Evolutionary conservation across 2,797 vertebrate species (phyloP).

Genomic region (Sparus aurata): DNA sequence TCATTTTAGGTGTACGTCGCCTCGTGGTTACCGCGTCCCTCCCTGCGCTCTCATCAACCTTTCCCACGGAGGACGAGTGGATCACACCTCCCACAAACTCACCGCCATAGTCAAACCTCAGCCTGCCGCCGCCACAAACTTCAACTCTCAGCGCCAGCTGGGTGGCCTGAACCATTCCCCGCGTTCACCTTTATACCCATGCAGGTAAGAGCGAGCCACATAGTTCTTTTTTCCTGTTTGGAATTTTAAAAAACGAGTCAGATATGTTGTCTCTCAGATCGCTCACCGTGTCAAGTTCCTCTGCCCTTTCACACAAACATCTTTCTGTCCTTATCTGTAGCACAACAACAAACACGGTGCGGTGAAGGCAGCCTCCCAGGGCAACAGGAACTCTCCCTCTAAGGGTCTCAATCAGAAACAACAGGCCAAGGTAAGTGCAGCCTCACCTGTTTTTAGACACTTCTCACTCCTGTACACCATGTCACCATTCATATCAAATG

Average conservation of each 20-base stretch:
- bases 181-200: conserved; percentile 92
- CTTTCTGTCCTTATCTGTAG: conserved; percentile 47
- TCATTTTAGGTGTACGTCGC: conserved; percentile 87
- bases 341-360: conserved; percentile 87
- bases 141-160: conserved; percentile 82
- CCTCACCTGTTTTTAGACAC: background rate
- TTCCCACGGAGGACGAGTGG: conserved; percentile 91
- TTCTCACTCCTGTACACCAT: background rate
- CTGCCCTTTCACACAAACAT: background rate
- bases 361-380: conserved; percentile 85
- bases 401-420: conserved; percentile 87
- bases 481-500: background rate
- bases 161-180: conserved; percentile 94
- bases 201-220: conserved; percentile 83
- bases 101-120: conserved; percentile 96
- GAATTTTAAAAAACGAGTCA: too few species aligned
- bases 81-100: conserved; percentile 91
- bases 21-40: conserved; percentile 93
- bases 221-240: fast-evolving
- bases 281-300: background rate
- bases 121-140: conserved; percentile 81
- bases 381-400: conserved; percentile 84
- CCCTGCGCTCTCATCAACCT: conserved; percentile 96
- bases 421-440: conserved; percentile 83
- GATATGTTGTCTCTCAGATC: background rate